Percentiles rank a stretch among this genome's conserved stretches.
phyloP scores from a whole-genome alignment of 92 coral and sea anemone species.

The Virgularia gustaviana region DNA sequence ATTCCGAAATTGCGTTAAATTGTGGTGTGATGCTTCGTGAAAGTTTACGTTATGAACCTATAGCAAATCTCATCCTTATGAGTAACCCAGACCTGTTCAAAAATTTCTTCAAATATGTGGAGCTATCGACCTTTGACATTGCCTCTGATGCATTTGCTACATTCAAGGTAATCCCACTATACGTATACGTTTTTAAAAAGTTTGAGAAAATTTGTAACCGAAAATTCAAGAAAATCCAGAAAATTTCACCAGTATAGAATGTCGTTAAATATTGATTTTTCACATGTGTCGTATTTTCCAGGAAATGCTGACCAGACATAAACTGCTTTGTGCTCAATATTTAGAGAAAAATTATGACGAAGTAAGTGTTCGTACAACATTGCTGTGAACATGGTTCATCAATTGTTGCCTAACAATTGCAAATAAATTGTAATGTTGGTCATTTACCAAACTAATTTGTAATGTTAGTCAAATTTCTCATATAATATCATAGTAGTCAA shows the following conservation, averaged over 20 bases:
- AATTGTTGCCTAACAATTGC: no score
- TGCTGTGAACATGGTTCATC: no score
- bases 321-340: conserved; percentile 73
- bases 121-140: conserved; percentile 93
- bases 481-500: no score
- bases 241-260: not conserved
- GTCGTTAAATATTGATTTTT: not conserved
- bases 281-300: no score
- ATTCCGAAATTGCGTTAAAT: conserved; percentile 77
- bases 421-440: no score
- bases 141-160: conserved; percentile 98
- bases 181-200: no score
- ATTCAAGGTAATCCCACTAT: conserved; percentile 66
- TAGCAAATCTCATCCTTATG: conserved; percentile 51
- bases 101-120: conserved; percentile 76
- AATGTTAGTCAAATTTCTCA: no score
- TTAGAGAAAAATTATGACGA: conserved; percentile 73
- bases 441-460: no score
- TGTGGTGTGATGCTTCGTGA: conserved; percentile 93
- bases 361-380: conserved; percentile 39
- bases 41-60: conserved; percentile 62
- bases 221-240: not conserved
- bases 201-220: not conserved
- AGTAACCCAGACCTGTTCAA: conserved; percentile 54
- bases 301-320: conserved; percentile 92